phyloP scores from a whole-genome alignment of 1,140 invertebrate species.

The Rhopalosiphum maidis region DNA sequence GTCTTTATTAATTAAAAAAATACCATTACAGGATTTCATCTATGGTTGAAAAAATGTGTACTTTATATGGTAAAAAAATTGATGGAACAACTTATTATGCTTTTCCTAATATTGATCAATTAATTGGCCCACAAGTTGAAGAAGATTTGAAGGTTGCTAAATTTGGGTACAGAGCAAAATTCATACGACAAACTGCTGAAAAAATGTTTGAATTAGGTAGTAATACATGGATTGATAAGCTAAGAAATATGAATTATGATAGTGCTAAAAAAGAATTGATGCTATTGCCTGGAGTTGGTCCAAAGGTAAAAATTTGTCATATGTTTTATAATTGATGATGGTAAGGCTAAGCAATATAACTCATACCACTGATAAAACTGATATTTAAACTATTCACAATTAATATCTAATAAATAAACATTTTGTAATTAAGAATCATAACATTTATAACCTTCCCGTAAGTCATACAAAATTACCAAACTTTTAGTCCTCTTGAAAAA shows the following conservation, averaged over 20 bases:
- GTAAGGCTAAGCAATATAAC: background rate
- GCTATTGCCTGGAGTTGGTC: constrained; percentile 83
- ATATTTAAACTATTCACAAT: background rate
- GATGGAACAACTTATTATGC: constrained; percentile 74
- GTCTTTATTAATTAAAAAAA: constrained; percentile 29
- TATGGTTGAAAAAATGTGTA: constrained; percentile 92
- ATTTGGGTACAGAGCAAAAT: constrained; percentile 93
- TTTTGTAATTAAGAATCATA: background rate
- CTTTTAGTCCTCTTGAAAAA: background rate
- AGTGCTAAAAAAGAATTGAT: constrained; percentile 78
- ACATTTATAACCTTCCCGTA: background rate
- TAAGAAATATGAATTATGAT: constrained; percentile 74
- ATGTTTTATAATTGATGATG: background rate
- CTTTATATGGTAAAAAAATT: constrained; percentile 80
- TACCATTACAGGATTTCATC: constrained; percentile 74
- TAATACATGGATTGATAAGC: constrained; percentile 72
- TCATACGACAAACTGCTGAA: constrained; percentile 77
- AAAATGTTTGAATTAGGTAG: constrained; percentile 74
- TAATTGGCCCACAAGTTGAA: constrained; percentile 73
- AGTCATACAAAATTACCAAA: too few species aligned
- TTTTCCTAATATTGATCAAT: constrained; percentile 79
- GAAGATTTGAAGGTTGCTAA: constrained; percentile 75
- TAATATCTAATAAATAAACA: background rate
- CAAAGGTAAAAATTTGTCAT: constrained; percentile 72
- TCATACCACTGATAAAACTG: background rate